Conservation (phyloP, 1,140 invertebrate species). For the Probaryconus sp. region DNA sequence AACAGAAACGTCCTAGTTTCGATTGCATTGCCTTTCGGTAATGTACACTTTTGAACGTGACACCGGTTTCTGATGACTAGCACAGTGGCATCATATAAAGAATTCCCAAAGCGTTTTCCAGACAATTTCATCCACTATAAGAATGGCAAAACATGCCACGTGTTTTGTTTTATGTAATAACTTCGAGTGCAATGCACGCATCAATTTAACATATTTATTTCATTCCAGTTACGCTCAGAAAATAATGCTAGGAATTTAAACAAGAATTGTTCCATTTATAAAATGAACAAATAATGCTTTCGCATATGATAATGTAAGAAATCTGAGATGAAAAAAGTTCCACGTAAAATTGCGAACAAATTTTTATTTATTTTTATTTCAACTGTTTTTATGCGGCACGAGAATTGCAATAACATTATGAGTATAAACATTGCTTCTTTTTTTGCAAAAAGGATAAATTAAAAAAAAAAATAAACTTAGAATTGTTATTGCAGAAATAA, state of each 20-base stretch:
- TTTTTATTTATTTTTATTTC: too few relatives aligned
- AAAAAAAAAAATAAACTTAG: too few relatives aligned
- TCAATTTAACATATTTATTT: conserved; percentile 15
- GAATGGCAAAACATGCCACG: conserved; percentile 11
- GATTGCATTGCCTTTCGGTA: conserved; percentile 58
- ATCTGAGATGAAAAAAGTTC: too few relatives aligned
- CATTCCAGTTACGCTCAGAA: conserved; percentile 2
- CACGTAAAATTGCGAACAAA: too few relatives aligned
- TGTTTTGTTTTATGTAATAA: conserved; percentile 41
- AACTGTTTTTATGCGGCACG: too few relatives aligned
- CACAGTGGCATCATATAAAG: conserved; percentile 36
- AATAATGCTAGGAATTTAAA: background rate
- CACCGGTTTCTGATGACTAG: conserved; percentile 52
- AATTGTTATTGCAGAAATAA: too few relatives aligned
- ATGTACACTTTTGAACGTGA: conserved; percentile 61
- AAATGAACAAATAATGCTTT: too few relatives aligned
- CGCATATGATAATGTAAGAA: too few relatives aligned
- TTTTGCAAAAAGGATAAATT: too few relatives aligned
- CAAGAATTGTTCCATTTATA: conserved; percentile 1
- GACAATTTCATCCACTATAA: conserved; percentile 50
- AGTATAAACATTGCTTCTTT: too few relatives aligned
- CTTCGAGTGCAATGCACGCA: conserved; percentile 17
- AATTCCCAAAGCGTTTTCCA: conserved; percentile 54
- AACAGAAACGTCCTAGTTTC: conserved; percentile 58
- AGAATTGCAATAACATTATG: too few relatives aligned